Evolutionary conservation across 1,140 invertebrate genomes (phyloP).

Genomic region (Bombyx mandarina): DNA sequence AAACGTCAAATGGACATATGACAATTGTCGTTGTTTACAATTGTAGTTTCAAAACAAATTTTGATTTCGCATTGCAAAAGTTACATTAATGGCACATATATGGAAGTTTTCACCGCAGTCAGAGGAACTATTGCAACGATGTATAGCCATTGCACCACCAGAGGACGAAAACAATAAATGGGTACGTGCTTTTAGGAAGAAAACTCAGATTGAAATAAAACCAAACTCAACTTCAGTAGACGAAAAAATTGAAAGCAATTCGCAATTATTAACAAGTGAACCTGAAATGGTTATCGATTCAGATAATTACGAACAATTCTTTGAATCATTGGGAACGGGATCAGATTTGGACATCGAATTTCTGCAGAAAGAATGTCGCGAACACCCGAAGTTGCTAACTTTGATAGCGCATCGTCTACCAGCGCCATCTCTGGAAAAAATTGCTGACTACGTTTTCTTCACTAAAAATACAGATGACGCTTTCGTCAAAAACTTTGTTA

Average conservation of each 20-base stretch:
- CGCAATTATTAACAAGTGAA: not conserved
- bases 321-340: slow-evolving; percentile 11
- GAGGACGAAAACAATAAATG: slow-evolving; percentile 18
- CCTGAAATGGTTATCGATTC: slow-evolving; percentile 2
- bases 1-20: not conserved
- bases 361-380: slow-evolving; percentile 16
- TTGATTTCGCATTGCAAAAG: not conserved
- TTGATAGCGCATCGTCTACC: slow-evolving; percentile 18
- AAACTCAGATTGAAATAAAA: slow-evolving; percentile 1
- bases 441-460: slow-evolving; percentile 21
- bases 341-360: slow-evolving; percentile 12
- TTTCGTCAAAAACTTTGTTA: slow-evolving; percentile 22
- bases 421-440: slow-evolving; percentile 17
- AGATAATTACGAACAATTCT: slow-evolving; percentile 11
- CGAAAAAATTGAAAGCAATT: not conserved
- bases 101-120: slow-evolving; percentile 23
- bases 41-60: not conserved
- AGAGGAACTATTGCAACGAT: slow-evolving; percentile 10
- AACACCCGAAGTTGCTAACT: slow-evolving; percentile 11
- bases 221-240: slow-evolving; percentile 1
- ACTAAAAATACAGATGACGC: slow-evolving; percentile 10
- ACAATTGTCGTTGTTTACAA: slow-evolving; percentile 1
- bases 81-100: slow-evolving; percentile 13
- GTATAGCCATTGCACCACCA: slow-evolving; percentile 10
- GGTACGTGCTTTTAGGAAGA: slow-evolving; percentile 11